Percentiles rank a stretch among this genome's conserved stretches.
Evolutionary conservation across 37 sponge, comb jelly and placozoan genomes (phyloP).

Genomic region (Cliona cf. orientalis): DNA sequence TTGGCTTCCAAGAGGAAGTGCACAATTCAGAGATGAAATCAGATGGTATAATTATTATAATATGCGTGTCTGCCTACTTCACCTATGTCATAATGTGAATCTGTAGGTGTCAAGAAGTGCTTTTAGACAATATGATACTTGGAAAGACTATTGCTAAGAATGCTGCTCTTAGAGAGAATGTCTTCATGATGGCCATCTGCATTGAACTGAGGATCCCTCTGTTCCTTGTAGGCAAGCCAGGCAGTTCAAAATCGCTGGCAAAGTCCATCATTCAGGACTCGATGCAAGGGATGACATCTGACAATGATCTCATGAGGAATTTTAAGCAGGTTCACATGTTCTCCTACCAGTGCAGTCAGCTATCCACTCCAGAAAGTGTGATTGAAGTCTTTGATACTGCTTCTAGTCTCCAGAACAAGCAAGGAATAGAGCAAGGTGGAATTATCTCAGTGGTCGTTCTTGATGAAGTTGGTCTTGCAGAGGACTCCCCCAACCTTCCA

Average conservation of each 20-base stretch:
- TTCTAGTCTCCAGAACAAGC: slow-evolving; percentile 53
- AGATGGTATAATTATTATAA: slow-evolving; percentile 49
- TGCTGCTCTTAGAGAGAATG: slow-evolving; percentile 95
- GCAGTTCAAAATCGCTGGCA: slow-evolving; percentile 96
- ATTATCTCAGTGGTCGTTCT: slow-evolving; percentile 91
- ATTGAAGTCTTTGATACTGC: slow-evolving; percentile 75
- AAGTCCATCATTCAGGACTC: slow-evolving; percentile 84
- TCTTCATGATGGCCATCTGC: slow-evolving; percentile 99
- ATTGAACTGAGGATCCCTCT: slow-evolving; percentile 95
- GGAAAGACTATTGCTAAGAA: slow-evolving; percentile 87
- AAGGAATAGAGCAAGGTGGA: slow-evolving; percentile 37
- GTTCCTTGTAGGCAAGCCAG: slow-evolving; percentile 98
- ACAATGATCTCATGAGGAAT: slow-evolving; percentile 15
- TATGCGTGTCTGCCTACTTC: neutral
- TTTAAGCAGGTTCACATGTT: slow-evolving; percentile 81
- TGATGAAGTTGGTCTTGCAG: slow-evolving; percentile 94
- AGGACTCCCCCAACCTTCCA: slow-evolving; percentile 89
- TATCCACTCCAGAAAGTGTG: slow-evolving; percentile 86
- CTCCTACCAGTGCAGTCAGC: slow-evolving; percentile 93
- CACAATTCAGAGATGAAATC: slow-evolving; percentile 63
- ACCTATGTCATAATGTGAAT: neutral
- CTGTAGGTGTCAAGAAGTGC: slow-evolving; percentile 68
- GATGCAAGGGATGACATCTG: slow-evolving; percentile 76
- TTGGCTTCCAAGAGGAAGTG: slow-evolving; percentile 36
- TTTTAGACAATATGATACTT: slow-evolving; percentile 60